Base-by-base conservation (phyloP, 2,113 vertebrate species). In the Oreochromis spilurus region DNA sequence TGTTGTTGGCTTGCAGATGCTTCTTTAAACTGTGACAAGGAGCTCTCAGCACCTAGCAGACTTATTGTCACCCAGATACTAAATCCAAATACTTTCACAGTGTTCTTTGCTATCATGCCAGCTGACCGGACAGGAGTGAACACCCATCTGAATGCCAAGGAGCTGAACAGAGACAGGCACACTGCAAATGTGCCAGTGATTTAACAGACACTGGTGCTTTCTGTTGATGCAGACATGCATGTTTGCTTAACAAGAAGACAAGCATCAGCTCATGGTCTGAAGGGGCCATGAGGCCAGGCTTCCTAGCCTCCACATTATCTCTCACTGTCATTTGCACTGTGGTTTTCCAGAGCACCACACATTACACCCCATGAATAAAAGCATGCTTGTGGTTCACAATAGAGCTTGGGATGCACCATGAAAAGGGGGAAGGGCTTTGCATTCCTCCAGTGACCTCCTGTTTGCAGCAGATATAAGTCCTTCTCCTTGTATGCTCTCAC, bases 311-410 rank as follows among this genome's bases (percentile, higher is more conserved):
- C 38, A 85, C 57, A 80, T 86, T 19, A 82, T 87, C 52, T 62
- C 14, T 34, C 89, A 85, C 87, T 87, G 72, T 91, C 87, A 86
- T 79, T 82, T 80, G 80, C 67, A 48, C 62, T 83, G 83, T 84
- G 87, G 83, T 87, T 87, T 81, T 45, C 82, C 78, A 84, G 88
- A 67, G 60, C 89, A 89, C 93, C 92, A 92, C 84, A 82, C 86
- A 86, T 90, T 82, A 52, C 91, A 87, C 86, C 60, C 83, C 16
- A 78, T 87, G 93, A 94, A 94, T 93, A 94, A 91, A 91, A 92
- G 93, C 94, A 90, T 52, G 92, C 89, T 89, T 87, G 87, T 88
- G 89, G 88, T 89, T 94, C 90, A 95, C 94, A 95, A 95, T 92
- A 82, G 94, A 89, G 90, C 90, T 36, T 36, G 0, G 43, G 72